phyloP scores from a whole-genome alignment of 2,113 vertebrate species.

The Pogona vitticeps region DNA sequence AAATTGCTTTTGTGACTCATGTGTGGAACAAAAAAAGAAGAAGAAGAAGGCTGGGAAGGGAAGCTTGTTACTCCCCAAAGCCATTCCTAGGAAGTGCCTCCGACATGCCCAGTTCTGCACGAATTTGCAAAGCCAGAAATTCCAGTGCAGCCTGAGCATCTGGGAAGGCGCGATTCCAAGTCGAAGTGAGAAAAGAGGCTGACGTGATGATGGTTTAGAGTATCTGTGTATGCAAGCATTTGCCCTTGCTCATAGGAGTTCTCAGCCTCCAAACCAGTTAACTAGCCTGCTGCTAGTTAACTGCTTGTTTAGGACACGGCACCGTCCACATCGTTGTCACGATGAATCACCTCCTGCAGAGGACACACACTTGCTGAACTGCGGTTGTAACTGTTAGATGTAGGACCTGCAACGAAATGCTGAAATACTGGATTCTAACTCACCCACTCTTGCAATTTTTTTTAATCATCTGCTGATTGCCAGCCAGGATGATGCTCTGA shows the following conservation, averaged over 20 bases:
- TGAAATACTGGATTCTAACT: background rate
- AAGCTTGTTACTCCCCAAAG: conserved; percentile 7
- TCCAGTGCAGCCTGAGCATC: background rate
- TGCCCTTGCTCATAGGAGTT: no score
- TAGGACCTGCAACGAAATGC: background rate
- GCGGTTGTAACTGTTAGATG: background rate
- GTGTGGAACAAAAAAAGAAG: background rate
- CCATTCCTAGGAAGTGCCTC: background rate
- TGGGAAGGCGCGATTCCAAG: background rate
- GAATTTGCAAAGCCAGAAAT: conserved; percentile 29
- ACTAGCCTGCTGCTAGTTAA: no score
- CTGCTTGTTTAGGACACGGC: no score
- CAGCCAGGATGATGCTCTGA: no score
- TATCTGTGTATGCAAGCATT: no score
- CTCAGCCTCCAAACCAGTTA: no score
- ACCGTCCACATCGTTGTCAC: background rate
- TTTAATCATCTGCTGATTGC: no score
- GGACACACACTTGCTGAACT: background rate
- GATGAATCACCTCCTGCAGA: background rate
- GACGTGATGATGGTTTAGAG: background rate
- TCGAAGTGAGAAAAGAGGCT: background rate
- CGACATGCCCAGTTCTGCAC: background rate
- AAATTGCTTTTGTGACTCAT: background rate
- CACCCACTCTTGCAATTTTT: no score
- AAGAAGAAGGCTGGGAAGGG: background rate